Evolutionary conservation across 2,888 invertebrate genomes (phyloP).

Genomic region (Fragum fragum): DNA sequence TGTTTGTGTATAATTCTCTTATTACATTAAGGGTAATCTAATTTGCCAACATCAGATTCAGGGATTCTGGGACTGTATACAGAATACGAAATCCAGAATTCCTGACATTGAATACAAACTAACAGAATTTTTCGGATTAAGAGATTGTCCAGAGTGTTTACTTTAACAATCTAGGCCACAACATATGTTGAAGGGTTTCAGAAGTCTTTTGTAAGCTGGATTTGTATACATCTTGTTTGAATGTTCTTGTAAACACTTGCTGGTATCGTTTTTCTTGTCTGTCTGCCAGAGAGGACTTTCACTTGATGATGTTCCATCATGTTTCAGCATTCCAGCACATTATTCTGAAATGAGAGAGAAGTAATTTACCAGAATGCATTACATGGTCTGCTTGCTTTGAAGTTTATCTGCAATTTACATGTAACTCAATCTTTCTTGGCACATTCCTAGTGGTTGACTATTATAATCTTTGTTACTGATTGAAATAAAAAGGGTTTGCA

Average conservation of each 20-base stretch:
- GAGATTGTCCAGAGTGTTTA: slow-evolving; percentile 14
- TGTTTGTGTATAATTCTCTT: slow-evolving; percentile 32
- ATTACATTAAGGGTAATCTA: slow-evolving; percentile 31
- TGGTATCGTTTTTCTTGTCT: slow-evolving; percentile 7
- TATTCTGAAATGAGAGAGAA: slow-evolving; percentile 15
- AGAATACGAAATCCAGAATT: slow-evolving; percentile 26
- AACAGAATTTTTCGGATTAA: neutral
- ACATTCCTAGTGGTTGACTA: neutral
- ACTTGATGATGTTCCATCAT: slow-evolving; percentile 13
- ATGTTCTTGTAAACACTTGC: slow-evolving; percentile 24
- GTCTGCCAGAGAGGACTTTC: slow-evolving; percentile 1
- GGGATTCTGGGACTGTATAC: slow-evolving; percentile 10
- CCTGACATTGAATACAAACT: slow-evolving; percentile 19
- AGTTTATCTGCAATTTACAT: slow-evolving; percentile 3
- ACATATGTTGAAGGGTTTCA: slow-evolving; percentile 26
- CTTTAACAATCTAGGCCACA: slow-evolving; percentile 19
- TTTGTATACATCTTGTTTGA: slow-evolving; percentile 26
- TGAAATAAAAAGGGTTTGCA: too few relatives aligned
- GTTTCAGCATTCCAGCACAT: slow-evolving; percentile 12
- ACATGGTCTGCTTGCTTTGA: slow-evolving; percentile 13
- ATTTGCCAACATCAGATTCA: slow-evolving; percentile 27
- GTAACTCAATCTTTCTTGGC: neutral
- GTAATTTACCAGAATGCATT: slow-evolving; percentile 19
- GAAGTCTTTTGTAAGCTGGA: slow-evolving; percentile 24
- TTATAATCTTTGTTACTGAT: too few relatives aligned